Percentiles rank a stretch among this genome's conserved stretches.
phyloP scores from a whole-genome alignment of 2,888 invertebrate genomes.

The Callosobruchus maculatus region DNA sequence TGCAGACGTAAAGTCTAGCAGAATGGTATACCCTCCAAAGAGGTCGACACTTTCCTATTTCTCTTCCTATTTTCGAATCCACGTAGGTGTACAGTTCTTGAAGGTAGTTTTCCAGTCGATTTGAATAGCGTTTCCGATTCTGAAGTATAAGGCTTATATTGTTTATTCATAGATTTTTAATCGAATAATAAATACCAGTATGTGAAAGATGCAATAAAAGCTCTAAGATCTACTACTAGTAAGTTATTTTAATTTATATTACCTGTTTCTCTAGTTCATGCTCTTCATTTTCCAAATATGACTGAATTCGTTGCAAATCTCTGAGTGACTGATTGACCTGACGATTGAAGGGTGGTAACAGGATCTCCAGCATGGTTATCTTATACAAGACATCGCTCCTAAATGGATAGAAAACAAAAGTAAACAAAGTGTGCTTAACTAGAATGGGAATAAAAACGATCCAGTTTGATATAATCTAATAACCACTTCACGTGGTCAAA shows the following conservation, averaged over 20 bases:
- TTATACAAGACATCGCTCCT: slow-evolving; percentile 68
- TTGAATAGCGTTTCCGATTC: slow-evolving; percentile 27
- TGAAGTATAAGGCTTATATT: too few relatives aligned
- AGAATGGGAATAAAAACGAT: too few relatives aligned
- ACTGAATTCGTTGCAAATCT: slow-evolving; percentile 74
- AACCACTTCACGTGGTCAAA: too few relatives aligned
- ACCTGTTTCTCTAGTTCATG: slow-evolving; percentile 68
- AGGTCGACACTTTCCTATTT: slow-evolving; percentile 68
- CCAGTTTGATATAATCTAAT: too few relatives aligned
- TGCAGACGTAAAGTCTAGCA: slow-evolving; percentile 59
- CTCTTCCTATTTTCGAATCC: slow-evolving; percentile 57
- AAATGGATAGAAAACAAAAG: neutral
- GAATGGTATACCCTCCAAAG: slow-evolving; percentile 69
- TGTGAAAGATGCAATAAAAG: too few relatives aligned
- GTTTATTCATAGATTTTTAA: too few relatives aligned
- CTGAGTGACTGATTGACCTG: slow-evolving; percentile 70
- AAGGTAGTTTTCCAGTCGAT: slow-evolving; percentile 48
- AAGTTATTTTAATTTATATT: slow-evolving; percentile 21
- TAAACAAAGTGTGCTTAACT: too few relatives aligned
- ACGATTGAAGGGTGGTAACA: slow-evolving; percentile 66
- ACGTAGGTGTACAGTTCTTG: slow-evolving; percentile 59
- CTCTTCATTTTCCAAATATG: slow-evolving; percentile 70
- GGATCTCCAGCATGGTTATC: slow-evolving; percentile 70
- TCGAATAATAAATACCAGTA: too few relatives aligned
- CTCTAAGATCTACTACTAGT: too few relatives aligned